phyloP scores from a whole-genome alignment of 1,140 invertebrate genomes.

The Drosophila miranda region DNA sequence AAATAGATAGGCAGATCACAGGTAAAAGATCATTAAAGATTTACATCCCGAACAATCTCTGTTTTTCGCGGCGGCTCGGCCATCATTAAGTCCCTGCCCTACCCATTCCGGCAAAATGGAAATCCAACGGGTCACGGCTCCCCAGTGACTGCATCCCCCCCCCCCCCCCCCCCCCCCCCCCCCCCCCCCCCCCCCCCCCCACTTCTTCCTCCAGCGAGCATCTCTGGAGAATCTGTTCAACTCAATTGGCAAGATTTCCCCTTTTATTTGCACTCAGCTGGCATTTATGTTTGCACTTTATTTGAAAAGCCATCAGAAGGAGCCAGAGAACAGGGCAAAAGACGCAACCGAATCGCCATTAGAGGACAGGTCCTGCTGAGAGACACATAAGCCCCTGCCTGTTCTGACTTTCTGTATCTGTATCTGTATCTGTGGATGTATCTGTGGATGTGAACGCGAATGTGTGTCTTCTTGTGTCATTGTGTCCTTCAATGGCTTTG shows the following conservation, averaged over 20 bases:
- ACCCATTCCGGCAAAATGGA: constrained; percentile 65
- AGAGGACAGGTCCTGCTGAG: constrained; percentile 33
- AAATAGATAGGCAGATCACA: background rate
- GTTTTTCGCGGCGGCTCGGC: constrained; percentile 28
- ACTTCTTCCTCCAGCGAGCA: background rate
- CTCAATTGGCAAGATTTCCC: constrained; percentile 70
- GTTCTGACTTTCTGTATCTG: background rate
- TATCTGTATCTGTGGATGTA: background rate
- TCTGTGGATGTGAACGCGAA: background rate
- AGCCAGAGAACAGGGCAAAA: constrained; percentile 9
- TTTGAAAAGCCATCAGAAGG: constrained; percentile 63
- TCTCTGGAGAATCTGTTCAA: constrained; percentile 42
- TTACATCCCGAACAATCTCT: constrained; percentile 3
- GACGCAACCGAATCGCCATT: constrained; percentile 50
- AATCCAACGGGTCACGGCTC: constrained; percentile 39
- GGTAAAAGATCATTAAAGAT: constrained; percentile 2
- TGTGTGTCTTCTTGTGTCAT: no score
- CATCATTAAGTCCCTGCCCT: constrained; percentile 70
- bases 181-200: no score
- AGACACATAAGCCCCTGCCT: no score
- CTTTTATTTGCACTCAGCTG: constrained; percentile 72
- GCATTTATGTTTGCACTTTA: constrained; percentile 72
- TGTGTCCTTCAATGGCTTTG: constrained; percentile 22
- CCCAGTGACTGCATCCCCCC: constrained; percentile 16
- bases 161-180: no score